Base-by-base conservation (phyloP, 2,797 vertebrate species). In the Malurus leucopterus region DNA sequence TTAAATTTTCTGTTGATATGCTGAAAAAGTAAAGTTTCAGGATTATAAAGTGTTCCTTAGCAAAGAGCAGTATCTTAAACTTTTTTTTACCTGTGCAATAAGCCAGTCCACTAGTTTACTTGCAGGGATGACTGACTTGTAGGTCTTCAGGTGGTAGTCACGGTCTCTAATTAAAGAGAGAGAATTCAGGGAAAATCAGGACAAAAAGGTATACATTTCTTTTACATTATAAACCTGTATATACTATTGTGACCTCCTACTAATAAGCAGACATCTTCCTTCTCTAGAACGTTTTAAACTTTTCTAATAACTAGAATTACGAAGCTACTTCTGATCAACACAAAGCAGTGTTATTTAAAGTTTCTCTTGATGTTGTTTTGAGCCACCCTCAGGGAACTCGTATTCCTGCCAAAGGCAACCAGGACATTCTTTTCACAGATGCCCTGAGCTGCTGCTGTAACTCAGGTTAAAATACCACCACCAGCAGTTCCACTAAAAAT, bases 81-180 rank as follows among this genome's bases (percentile, higher is more conserved):
- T 61, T 67, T 68, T 68, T 44, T 94, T 93, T 97, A 99, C 99
- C 99, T 99, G 99, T 68, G 97, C 97, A 82, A 99, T 96, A 8
- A 99, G 98, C 99, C 99, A 99, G 88, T 99, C 99, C 82, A 99
- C 98, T 64, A 99, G 97, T 95, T 99, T 99, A 96, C 96, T 98
- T 36, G 98, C 99, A 13, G 99, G 99, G 55, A 99, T 97, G 87
- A 99, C 99, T 4, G 99, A 99, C 93, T 98, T 99, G 95, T 99
- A 99, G 4, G 98, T 99, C 97, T 99, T 99, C 86, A 99, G 96
- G 87, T 99, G 99, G 86, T 99, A 96, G 92, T 99, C 99, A 74
- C 99, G 96, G 95, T 99, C 99, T 95, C 99, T 99, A 95, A 14
- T n/a, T 23, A 61, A 67, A 67, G 64, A 88, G 78, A 83, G 20